These are phyloP conservation scores for Dysmachus trigonus DNA, from an alignment of 2,888 invertebrate genomes.

Conservation along the genomic window DNA sequence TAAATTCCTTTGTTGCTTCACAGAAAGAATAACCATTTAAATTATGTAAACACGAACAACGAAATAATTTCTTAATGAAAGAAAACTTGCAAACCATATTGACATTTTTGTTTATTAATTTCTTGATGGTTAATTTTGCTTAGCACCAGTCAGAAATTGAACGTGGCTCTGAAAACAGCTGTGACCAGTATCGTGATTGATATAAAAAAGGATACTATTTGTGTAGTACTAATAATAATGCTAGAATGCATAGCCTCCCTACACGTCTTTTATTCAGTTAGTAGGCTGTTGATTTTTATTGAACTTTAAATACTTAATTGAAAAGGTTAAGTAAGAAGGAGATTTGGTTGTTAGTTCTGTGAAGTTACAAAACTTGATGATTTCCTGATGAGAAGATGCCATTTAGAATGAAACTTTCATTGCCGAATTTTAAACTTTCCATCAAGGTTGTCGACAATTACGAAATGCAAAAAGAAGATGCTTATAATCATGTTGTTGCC, in stretches of 20 bases:
- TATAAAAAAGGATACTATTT: neutral
- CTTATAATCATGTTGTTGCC: slow-evolving; percentile 14
- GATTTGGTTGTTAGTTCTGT: neutral
- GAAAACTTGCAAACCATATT: too few species aligned
- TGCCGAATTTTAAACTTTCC: neutral
- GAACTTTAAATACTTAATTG: neutral
- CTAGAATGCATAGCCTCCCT: too few species aligned
- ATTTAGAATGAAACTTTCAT: neutral
- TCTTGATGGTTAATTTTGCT: too few species aligned
- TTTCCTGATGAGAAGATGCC: neutral
- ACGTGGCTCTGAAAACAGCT: too few species aligned
- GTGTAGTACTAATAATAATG: neutral
- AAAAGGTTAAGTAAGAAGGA: neutral
- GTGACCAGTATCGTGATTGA: neutral
- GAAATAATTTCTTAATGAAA: too few species aligned
- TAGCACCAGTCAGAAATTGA: too few species aligned
- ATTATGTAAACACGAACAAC: too few species aligned
- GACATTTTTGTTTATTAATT: too few species aligned
- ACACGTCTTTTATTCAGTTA: too few species aligned
- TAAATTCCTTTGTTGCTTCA: too few species aligned
- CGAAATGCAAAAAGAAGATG: neutral
- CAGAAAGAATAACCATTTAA: too few species aligned
- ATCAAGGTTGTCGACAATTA: neutral
- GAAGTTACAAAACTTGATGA: neutral
- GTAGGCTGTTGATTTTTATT: too few species aligned